Conservation (phyloP, 2,888 invertebrate species). For the Eretmocerus hayati region DNA sequence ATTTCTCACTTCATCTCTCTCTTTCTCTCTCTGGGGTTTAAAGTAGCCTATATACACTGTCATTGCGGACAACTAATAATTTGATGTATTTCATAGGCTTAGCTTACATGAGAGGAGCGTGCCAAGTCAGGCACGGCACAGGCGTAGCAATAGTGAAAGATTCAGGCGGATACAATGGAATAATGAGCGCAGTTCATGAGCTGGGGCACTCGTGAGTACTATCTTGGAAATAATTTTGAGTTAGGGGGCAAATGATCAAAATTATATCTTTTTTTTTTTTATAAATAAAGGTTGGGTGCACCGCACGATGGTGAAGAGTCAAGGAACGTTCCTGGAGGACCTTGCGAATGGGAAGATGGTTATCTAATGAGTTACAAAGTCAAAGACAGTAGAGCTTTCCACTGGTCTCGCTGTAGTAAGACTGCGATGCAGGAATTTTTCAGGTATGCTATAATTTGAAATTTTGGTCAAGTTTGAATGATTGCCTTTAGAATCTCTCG, state of each 20-base stretch:
- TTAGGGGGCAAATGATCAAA: background rate
- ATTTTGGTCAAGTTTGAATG: background rate
- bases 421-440: slow-evolving; percentile 1
- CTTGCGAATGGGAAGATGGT: slow-evolving; percentile 6
- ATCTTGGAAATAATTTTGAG: background rate
- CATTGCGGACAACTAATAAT: too few relatives aligned
- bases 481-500: too few relatives aligned
- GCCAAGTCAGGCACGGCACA: background rate
- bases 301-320: slow-evolving; percentile 6
- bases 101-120: background rate
- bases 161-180: slow-evolving; percentile 8
- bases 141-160: slow-evolving; percentile 5
- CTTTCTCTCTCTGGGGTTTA: too few relatives aligned
- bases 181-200: slow-evolving; percentile 12
- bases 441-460: background rate
- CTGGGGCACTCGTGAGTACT: slow-evolving; percentile 7
- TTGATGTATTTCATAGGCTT: slow-evolving; percentile 6
- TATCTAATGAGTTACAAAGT: slow-evolving; percentile 14
- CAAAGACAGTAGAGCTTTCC: background rate
- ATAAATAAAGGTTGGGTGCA: slow-evolving; percentile 6
- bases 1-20: background rate
- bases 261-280: background rate
- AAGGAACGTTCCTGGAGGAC: background rate
- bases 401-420: slow-evolving; percentile 13
- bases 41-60: too few relatives aligned